These are phyloP conservation scores for Apus apus DNA, from an alignment of 2,113 vertebrate genomes.

Conservation along the genomic window DNA sequence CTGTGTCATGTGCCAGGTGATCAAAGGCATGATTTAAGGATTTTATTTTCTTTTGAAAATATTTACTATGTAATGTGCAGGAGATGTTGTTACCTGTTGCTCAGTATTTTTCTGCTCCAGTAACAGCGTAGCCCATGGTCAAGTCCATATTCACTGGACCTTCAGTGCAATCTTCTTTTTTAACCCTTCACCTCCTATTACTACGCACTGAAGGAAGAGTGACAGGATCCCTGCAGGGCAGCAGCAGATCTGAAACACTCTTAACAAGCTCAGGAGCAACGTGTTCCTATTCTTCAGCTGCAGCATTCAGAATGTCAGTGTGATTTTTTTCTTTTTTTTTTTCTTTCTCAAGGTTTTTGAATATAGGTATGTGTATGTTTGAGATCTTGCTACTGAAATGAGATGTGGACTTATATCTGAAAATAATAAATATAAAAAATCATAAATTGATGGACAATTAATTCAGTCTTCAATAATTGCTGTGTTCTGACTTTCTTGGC, in stretches of 20 bases:
- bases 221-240: not conserved
- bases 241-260: not conserved
- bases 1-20: not conserved
- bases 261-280: accelerated
- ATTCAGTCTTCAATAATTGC: not conserved
- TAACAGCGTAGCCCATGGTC: too few relatives aligned
- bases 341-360: not conserved
- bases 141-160: not conserved
- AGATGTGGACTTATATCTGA: not conserved
- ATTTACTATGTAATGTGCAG: not conserved
- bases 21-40: not conserved
- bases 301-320: not conserved
- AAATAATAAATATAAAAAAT: not conserved
- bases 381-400: not conserved
- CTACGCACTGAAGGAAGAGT: not conserved
- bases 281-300: not conserved
- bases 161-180: not conserved
- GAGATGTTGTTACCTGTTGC: not conserved
- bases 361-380: not conserved
- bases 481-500: not conserved
- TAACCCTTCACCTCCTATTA: not conserved
- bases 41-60: not conserved
- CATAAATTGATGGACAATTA: not conserved
- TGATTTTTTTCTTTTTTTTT: too few relatives aligned
- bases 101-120: not conserved